A percentile compares a stretch with the other conserved stretches of the same genome.
phyloP scores from a whole-genome alignment of 2,113 vertebrate species.

The Hippocampus zosterae region DNA sequence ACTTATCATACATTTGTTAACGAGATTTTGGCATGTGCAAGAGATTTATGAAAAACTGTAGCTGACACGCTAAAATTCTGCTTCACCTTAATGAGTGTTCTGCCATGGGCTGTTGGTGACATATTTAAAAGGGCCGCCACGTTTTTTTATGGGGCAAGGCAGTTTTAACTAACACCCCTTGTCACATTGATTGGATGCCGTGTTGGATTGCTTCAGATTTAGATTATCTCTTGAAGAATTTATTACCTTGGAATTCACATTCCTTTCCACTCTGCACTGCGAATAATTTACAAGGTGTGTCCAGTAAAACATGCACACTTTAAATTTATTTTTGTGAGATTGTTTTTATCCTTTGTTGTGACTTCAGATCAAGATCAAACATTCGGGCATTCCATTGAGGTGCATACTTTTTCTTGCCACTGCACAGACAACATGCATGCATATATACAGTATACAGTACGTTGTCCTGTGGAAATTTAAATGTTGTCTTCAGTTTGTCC shows the following conservation, averaged over 20 bases:
- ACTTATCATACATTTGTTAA: too few relatives aligned
- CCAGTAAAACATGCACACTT: background rate
- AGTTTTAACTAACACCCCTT: too few relatives aligned
- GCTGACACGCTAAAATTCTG: too few relatives aligned
- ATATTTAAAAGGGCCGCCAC: too few relatives aligned
- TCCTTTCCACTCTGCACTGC: background rate
- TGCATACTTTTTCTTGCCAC: background rate
- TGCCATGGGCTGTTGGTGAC: too few relatives aligned
- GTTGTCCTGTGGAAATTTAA: background rate
- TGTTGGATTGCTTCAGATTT: background rate
- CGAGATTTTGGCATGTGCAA: too few relatives aligned
- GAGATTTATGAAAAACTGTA: too few relatives aligned
- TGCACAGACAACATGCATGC: background rate
- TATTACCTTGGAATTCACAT: background rate
- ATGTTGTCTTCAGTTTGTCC: conserved; percentile 1
- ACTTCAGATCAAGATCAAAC: background rate
- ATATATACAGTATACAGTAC: too few relatives aligned
- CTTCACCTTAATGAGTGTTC: too few relatives aligned
- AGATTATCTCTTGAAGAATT: background rate
- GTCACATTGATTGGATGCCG: too few relatives aligned
- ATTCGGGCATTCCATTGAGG: background rate
- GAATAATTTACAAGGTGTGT: background rate
- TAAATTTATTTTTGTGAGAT: background rate
- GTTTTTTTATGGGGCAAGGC: too few relatives aligned
- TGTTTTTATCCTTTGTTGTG: background rate